phyloP scores from a whole-genome alignment of 2,888 invertebrate genomes.

The Slavum lentiscoides region DNA sequence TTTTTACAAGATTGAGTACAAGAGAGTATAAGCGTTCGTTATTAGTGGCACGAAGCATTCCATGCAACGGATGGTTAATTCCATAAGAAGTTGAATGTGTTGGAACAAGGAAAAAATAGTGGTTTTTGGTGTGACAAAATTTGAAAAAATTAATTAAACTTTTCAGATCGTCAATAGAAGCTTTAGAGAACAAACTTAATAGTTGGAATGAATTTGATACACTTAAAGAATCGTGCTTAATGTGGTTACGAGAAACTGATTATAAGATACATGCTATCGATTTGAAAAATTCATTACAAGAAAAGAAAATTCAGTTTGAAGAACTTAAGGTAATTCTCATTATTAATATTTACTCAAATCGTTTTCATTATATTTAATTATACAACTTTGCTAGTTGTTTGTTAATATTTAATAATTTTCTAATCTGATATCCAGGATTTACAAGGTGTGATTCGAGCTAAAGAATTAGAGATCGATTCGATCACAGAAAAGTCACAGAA shows the following conservation, averaged over 20 bases:
- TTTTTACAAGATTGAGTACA: too few species aligned
- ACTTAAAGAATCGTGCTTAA: slow-evolving; percentile 79
- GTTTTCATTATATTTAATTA: background rate
- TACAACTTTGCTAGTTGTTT: background rate
- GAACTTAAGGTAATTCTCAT: slow-evolving; percentile 64
- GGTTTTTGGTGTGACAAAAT: background rate
- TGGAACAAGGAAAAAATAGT: too few species aligned
- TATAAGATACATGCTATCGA: slow-evolving; percentile 85
- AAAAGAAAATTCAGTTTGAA: slow-evolving; percentile 84
- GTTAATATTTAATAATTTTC: background rate
- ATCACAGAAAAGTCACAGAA: slow-evolving; percentile 89
- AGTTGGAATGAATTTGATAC: slow-evolving; percentile 92
- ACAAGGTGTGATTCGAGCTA: slow-evolving; percentile 87
- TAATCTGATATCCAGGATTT: slow-evolving; percentile 63
- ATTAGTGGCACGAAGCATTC: too few species aligned
- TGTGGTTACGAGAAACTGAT: slow-evolving; percentile 88
- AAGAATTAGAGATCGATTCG: slow-evolving; percentile 88
- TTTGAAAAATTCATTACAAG: slow-evolving; percentile 76
- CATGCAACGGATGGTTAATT: too few species aligned
- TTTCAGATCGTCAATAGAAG: slow-evolving; percentile 70
- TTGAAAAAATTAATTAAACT: slow-evolving; percentile 24
- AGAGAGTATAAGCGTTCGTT: too few species aligned
- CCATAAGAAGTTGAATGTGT: too few species aligned
- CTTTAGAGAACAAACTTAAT: slow-evolving; percentile 79
- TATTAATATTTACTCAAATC: too few species aligned